phyloP scores from a whole-genome alignment of 2,888 invertebrate species.

The Iphiclides podalirius region DNA sequence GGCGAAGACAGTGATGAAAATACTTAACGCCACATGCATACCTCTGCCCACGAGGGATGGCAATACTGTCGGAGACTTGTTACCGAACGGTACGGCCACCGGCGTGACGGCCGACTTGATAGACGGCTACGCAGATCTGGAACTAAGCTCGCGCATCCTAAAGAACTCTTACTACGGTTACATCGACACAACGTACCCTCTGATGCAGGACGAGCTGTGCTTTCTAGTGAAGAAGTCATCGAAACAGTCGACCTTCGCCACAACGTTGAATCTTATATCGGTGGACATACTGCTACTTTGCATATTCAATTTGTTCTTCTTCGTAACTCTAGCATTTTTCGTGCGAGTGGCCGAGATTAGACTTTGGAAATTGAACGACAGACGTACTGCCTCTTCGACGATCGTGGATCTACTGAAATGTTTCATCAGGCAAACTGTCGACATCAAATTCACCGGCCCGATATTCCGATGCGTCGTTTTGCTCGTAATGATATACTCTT shows the following conservation, averaged over 20 bases:
- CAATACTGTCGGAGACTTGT: slow-evolving; percentile 62
- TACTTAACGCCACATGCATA: slow-evolving; percentile 62
- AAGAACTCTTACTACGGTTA: slow-evolving; percentile 69
- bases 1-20: slow-evolving; percentile 49
- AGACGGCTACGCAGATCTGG: slow-evolving; percentile 75
- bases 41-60: slow-evolving; percentile 60
- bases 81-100: slow-evolving; percentile 65
- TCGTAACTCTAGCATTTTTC: slow-evolving; percentile 44
- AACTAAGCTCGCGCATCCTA: slow-evolving; percentile 75
- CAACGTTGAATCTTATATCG: slow-evolving; percentile 56
- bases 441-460: slow-evolving; percentile 57
- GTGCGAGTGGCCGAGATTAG: slow-evolving; percentile 51
- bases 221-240: slow-evolving; percentile 74
- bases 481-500: slow-evolving; percentile 59
- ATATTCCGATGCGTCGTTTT: slow-evolving; percentile 54
- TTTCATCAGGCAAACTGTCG: slow-evolving; percentile 64
- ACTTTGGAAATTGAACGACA: slow-evolving; percentile 42
- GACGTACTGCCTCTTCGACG: slow-evolving; percentile 41
- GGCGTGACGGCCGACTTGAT: slow-evolving; percentile 68
- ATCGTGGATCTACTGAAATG: slow-evolving; percentile 60
- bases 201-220: slow-evolving; percentile 77
- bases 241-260: slow-evolving; percentile 70
- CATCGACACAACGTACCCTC: slow-evolving; percentile 75
- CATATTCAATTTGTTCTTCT: slow-evolving; percentile 44
- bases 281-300: slow-evolving; percentile 49